These are phyloP conservation scores for Sebastes matsubarae DNA, from an alignment of 2,797 vertebrate species.

Conservation along the genomic window DNA sequence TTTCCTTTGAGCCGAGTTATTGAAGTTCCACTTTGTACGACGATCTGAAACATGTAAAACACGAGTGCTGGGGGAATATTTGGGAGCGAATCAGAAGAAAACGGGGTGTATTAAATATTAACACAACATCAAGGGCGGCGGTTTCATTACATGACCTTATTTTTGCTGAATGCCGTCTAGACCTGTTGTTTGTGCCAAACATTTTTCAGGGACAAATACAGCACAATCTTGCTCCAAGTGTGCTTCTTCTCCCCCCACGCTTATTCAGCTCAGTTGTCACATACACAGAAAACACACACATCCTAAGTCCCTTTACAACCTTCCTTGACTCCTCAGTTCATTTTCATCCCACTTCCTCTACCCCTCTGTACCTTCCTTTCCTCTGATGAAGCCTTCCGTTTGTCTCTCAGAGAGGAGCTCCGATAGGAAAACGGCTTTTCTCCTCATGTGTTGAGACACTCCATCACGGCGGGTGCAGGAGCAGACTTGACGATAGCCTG, in stretches of 20 bases:
- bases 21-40: neutral
- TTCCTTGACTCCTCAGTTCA: neutral
- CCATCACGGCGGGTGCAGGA: neutral
- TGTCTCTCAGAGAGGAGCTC: slow-evolving; percentile 4
- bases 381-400: neutral
- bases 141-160: slow-evolving; percentile 3
- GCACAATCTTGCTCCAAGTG: neutral
- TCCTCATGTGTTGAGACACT: slow-evolving; percentile 11
- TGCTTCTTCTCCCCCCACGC: neutral
- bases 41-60: neutral
- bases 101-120: neutral
- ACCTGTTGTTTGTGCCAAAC: slow-evolving; percentile 23
- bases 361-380: neutral
- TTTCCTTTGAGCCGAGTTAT: neutral
- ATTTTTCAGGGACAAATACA: slow-evolving; percentile 22
- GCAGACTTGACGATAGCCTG: neutral
- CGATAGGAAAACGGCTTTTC: slow-evolving; percentile 11
- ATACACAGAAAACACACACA: neutral
- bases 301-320: neutral
- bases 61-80: neutral
- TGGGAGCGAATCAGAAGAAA: neutral
- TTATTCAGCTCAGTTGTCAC: slow-evolving; percentile 3
- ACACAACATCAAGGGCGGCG: neutral
- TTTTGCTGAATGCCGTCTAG: slow-evolving; percentile 19
- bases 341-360: neutral